Evolutionary conservation across 2,797 vertebrate species (phyloP), one percentile per base, ranked within the genome.

Genomic region (Vespertilio murinus): DNA sequence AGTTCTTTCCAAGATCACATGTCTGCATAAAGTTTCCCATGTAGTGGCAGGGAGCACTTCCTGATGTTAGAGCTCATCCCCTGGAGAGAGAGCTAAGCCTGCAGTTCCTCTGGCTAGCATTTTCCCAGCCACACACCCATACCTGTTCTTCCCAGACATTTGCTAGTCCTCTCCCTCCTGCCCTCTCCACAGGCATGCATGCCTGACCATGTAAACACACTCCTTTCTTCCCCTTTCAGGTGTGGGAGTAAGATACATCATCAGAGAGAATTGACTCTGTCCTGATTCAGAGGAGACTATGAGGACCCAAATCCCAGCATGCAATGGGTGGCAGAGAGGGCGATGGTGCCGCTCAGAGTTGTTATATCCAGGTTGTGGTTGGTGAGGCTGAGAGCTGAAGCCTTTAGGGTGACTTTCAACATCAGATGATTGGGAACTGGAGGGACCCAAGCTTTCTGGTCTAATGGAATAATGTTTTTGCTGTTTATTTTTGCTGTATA

Each of bases 1-100:
- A 91, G 61, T n/a, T 91, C 86, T 78, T 92, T 94, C 86, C n/a
- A n/a, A 88, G 67, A 96, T 96, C 17, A 52, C 69, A 14, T 69
- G 95, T 95, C 91, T 64, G 77, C 42, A 20, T 61, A 42, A 69
- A 75, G 28, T 88, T 97, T 94, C 93, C 83, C 79, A 11, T 33
- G 40, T 49, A 91, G 25, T 82, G 13, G 81, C 30, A 40, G 52
- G 77, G 30, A 94, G 52, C 30, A 70, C 23, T 1, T 18, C 28
- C 67, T 40, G 49, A 88, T 84, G 84, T 22, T 22, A 91, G 93
- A 88, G 54, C 16, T 54, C 74, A 20, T 65, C 7, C 56, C 9
- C 42, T 3, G 0, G 69, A 75, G 79, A 17, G 12, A 67, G 6
- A 33, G 22, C 45, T 45, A n/a, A 85, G 18, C n/a, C 56, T 54